Evolutionary conservation across 2,113 vertebrate species (phyloP), one percentile per base, ranked within the genome.

Genomic region (Mastomys natalensis): DNA sequence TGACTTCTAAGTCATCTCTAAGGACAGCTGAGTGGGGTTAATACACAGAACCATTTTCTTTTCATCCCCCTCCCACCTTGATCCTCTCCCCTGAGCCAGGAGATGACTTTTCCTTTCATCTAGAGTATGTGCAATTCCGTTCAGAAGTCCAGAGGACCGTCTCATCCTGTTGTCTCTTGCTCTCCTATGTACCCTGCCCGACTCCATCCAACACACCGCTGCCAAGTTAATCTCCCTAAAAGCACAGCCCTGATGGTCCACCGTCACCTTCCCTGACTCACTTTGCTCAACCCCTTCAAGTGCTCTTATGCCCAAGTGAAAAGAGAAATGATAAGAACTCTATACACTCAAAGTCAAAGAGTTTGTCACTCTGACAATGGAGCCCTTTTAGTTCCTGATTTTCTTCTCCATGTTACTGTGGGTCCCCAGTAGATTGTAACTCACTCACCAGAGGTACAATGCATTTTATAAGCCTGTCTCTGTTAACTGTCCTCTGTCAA

Each of bases 81-180:
- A 15, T 90, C 78, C 60, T 89, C 55, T 91, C 68, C 64, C 82
- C 92, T 10, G 0, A 97, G 93, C 94, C 72, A 88, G n/a, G 77
- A 98, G 91, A 93, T 91, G 62, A n/a, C n/a, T 2, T 87, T 89
- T 68, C 62, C 91, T 96, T 98, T 97, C 96, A 98, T 97, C 94
- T 96, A 97, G 87, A 97, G 96, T 87, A 95, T 76, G 87, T 85
- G 88, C 97, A 95, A 93, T 96, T 93, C 87, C 95, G 98, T 97
- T 97, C 96, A 84, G 66, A 96, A 96, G 93, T 97, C 90, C 81
- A 96, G 96, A 97, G 82, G 0, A 64, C 43, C 74, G 7, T 29
- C 53, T 48, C 80, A 8, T 58, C n/a, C 43, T 85, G 17, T 10
- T 34, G 17, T 60, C 90, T 91, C 76, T 43, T 80, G 72, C 40